Percentiles rank a stretch among this genome's conserved stretches.
These are phyloP conservation scores for Lordiphosa stackelbergi DNA, from an alignment of 1,140 invertebrate genomes.

Conservation along the genomic window DNA sequence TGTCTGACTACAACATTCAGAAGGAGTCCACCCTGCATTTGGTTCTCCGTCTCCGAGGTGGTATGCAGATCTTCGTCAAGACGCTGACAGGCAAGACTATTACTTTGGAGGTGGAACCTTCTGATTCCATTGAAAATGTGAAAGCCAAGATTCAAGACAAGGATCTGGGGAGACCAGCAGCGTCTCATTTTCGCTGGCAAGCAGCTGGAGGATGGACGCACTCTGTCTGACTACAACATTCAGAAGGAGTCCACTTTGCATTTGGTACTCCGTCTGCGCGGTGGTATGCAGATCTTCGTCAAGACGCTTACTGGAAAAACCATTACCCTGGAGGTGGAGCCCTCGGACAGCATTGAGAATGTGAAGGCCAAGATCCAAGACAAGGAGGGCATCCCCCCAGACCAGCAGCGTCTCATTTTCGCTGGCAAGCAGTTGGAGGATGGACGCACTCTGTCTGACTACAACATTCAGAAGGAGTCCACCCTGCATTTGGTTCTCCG, in stretches of 20 bases:
- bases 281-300: slow-evolving; percentile 86
- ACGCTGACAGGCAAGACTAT: too few species aligned
- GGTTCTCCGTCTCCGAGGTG: too few species aligned
- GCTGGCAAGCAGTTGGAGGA: slow-evolving; percentile 89
- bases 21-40: slow-evolving; percentile 91
- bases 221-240: too few species aligned
- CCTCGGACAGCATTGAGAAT: slow-evolving; percentile 89
- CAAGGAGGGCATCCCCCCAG: slow-evolving; percentile 85
- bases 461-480: slow-evolving; percentile 93
- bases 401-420: slow-evolving; percentile 86
- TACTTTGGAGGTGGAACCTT: too few species aligned
- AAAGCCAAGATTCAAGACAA: too few species aligned
- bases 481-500: slow-evolving; percentile 91
- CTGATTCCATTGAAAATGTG: too few species aligned
- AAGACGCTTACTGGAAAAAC: slow-evolving; percentile 15
- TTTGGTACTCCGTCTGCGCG: too few species aligned
- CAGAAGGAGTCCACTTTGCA: too few species aligned
- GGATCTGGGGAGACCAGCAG: too few species aligned
- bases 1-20: slow-evolving; percentile 81
- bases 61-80: too few species aligned
- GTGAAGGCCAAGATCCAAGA: slow-evolving; percentile 88
- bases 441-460: slow-evolving; percentile 87
- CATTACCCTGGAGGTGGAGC: slow-evolving; percentile 12
- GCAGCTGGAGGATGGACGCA: too few species aligned
- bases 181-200: too few species aligned